A percentile compares a stretch with the other conserved stretches of the same genome.
phyloP scores from a whole-genome alignment of 1,140 invertebrate species.

The Hormaphis cornu region DNA sequence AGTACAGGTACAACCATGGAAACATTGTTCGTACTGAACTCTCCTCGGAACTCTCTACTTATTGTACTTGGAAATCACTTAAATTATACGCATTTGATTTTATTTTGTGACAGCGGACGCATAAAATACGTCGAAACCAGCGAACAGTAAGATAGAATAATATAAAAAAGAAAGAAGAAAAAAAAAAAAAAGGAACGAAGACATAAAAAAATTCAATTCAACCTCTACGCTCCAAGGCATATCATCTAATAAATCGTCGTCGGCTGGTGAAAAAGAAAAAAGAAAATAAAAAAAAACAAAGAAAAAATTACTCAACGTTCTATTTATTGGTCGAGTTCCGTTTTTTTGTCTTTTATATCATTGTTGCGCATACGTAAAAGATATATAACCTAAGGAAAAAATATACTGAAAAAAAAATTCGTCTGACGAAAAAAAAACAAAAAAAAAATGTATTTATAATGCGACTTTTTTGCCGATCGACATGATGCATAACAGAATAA shows the following conservation, averaged over 20 bases:
- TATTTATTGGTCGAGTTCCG: slow-evolving; percentile 25
- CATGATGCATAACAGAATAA: slow-evolving; percentile 18
- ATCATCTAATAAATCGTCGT: slow-evolving; percentile 30
- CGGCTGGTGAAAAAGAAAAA: background rate
- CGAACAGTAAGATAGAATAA: background rate
- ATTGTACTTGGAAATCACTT: slow-evolving; percentile 16
- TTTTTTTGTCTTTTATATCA: slow-evolving; percentile 30
- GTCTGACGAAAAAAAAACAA: background rate
- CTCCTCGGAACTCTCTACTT: too few relatives aligned
- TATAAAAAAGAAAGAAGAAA: slow-evolving; percentile 3
- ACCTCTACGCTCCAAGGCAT: slow-evolving; percentile 12
- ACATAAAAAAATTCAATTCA: slow-evolving; percentile 14
- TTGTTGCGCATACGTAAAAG: slow-evolving; percentile 17
- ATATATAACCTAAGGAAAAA: slow-evolving; percentile 12
- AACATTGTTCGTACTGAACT: background rate
- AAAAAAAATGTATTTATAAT: background rate
- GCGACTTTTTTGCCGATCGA: background rate
- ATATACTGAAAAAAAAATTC: background rate
- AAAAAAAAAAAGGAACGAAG: background rate
- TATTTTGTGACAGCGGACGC: background rate
- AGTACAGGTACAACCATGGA: too few relatives aligned
- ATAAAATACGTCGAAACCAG: slow-evolving; percentile 19
- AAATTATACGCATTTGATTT: slow-evolving; percentile 21
- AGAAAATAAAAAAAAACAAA: background rate
- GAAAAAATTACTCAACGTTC: slow-evolving; percentile 22